A percentile compares a stretch with the other conserved stretches of the same genome.
These are phyloP conservation scores for Pristionchus entomophagus DNA, from an alignment of 2,888 invertebrate genomes.

Conservation along the genomic window DNA sequence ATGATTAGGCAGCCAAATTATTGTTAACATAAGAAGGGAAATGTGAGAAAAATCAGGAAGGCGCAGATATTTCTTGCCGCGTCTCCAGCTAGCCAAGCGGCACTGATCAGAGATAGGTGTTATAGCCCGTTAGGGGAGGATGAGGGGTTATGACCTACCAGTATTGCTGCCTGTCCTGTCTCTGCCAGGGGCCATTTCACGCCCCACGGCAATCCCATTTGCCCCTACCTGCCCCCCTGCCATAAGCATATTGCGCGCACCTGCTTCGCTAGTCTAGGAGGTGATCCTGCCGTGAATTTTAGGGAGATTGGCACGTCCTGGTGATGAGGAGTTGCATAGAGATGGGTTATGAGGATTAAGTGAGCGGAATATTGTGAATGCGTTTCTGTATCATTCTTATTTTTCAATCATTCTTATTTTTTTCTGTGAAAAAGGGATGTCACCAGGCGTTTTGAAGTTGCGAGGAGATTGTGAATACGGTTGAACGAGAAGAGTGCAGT, in stretches of 20 bases:
- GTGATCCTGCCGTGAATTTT: background rate
- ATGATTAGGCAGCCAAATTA: too few relatives aligned
- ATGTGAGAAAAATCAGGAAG: background rate
- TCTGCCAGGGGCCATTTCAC: background rate
- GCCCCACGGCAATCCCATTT: background rate
- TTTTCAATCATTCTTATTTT: background rate
- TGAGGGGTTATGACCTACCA: background rate
- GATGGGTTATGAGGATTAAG: background rate
- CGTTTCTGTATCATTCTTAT: background rate
- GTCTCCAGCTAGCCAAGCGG: background rate
- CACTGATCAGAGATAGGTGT: background rate
- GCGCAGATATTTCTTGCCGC: background rate
- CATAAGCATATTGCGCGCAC: background rate
- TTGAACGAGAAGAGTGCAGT: too few relatives aligned
- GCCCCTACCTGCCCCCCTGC: background rate
- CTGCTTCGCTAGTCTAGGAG: background rate
- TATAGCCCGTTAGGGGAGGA: constrained; percentile 1
- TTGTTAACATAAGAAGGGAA: too few relatives aligned
- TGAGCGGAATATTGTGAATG: background rate
- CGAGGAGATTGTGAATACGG: background rate
- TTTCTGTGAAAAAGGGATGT: background rate
- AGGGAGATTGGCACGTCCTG: background rate
- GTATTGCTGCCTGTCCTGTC: background rate
- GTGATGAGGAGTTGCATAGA: background rate
- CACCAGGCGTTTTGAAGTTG: background rate